phyloP scores from a whole-genome alignment of 2,888 invertebrate species.

The Furcula furcula region DNA sequence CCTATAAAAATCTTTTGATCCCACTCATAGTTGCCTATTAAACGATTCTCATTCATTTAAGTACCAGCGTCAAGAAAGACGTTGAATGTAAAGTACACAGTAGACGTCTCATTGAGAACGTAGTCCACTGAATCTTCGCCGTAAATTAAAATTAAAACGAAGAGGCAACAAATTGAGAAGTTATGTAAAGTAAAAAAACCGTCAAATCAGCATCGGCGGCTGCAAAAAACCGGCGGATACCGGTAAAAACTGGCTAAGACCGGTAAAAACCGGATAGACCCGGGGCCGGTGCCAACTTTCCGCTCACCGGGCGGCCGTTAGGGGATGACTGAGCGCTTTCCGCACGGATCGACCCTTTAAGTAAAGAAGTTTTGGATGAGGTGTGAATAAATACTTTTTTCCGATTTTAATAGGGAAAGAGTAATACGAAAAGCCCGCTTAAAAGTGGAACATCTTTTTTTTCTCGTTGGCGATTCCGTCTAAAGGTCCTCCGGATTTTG shows the following conservation, averaged over 20 bases:
- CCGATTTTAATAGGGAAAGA: no score
- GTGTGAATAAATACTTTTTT: slow-evolving; percentile 27
- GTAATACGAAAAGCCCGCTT: no score
- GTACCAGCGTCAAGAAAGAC: no score
- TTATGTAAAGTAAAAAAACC: slow-evolving; percentile 24
- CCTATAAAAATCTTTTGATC: no score
- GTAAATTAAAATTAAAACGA: not conserved
- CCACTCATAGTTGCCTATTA: no score
- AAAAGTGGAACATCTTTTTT: no score
- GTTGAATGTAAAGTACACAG: no score
- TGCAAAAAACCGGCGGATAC: slow-evolving; percentile 21
- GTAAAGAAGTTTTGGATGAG: slow-evolving; percentile 40
- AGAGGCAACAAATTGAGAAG: slow-evolving; percentile 18
- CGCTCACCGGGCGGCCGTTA: slow-evolving; percentile 28
- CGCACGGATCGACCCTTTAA: slow-evolving; percentile 34
- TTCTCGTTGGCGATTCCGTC: no score
- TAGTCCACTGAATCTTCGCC: not conserved
- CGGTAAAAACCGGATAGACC: slow-evolving; percentile 35
- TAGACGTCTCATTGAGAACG: slow-evolving; percentile 14
- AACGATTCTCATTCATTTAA: no score
- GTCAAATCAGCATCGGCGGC: slow-evolving; percentile 31
- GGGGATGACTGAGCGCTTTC: slow-evolving; percentile 48
- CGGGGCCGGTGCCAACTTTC: slow-evolving; percentile 52
- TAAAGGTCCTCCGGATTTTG: no score
- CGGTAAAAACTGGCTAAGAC: slow-evolving; percentile 34